Evolutionary conservation across 2,888 invertebrate genomes (phyloP).

Genomic region (Petrophora chlorosata): DNA sequence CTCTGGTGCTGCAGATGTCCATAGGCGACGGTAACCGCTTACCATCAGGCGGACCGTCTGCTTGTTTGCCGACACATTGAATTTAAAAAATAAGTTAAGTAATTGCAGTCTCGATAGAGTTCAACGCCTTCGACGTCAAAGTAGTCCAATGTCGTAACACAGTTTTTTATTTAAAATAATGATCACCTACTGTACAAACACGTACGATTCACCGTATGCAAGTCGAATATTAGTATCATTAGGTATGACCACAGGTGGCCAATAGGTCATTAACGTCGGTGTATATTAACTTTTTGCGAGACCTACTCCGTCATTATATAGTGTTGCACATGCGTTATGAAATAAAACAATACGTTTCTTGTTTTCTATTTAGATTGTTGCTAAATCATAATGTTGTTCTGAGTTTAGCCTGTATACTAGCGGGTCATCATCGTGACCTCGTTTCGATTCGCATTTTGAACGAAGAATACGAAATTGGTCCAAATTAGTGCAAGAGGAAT

Average conservation of each 20-base stretch:
- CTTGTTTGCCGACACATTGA: too few relatives aligned
- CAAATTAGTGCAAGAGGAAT: too few relatives aligned
- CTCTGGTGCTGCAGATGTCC: too few relatives aligned
- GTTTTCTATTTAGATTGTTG: conserved; percentile 24
- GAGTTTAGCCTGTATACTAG: conserved; percentile 1
- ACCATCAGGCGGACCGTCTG: too few relatives aligned
- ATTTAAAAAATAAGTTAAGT: background rate
- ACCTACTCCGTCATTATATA: conserved; percentile 18
- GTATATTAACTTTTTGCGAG: conserved; percentile 26
- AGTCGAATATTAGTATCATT: conserved; percentile 24
- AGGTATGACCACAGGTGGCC: conserved; percentile 24
- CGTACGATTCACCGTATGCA: conserved; percentile 15
- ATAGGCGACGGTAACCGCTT: too few relatives aligned
- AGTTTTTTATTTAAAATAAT: conserved; percentile 17
- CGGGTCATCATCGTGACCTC: background rate
- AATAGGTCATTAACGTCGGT: conserved; percentile 27
- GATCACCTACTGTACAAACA: conserved; percentile 10
- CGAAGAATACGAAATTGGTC: too few relatives aligned
- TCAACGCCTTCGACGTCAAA: background rate
- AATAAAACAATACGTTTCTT: conserved; percentile 27
- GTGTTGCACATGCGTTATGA: conserved; percentile 23
- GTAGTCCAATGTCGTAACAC: background rate
- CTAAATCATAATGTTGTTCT: conserved; percentile 3
- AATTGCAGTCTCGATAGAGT: background rate
- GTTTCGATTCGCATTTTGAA: background rate